These are phyloP conservation scores for Boulengeromyrus knoepffleri DNA, from an alignment of 2,113 vertebrate species.

Conservation along the genomic window DNA sequence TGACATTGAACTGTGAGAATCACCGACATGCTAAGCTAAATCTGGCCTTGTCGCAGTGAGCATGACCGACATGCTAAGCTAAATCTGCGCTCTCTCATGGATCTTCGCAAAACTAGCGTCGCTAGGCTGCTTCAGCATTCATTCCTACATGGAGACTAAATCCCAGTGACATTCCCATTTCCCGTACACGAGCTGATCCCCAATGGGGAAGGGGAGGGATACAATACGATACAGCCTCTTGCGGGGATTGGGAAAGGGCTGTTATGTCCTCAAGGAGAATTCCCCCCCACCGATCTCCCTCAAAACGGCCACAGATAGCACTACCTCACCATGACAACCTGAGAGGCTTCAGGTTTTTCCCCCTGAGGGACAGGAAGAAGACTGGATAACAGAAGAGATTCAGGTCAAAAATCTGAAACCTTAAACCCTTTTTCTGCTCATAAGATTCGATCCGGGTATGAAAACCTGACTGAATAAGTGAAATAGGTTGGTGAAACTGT, in stretches of 20 bases:
- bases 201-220: neutral
- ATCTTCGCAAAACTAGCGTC: neutral
- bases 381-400: neutral
- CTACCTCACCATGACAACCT: constrained; percentile 7
- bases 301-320: neutral
- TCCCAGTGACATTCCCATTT: neutral
- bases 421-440: neutral
- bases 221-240: neutral
- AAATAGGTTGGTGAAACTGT: neutral
- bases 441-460: neutral
- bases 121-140: neutral
- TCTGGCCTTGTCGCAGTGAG: neutral
- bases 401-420: neutral
- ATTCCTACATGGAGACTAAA: neutral
- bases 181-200: neutral
- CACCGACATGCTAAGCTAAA: neutral
- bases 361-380: neutral
- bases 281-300: neutral
- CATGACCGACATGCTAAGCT: neutral
- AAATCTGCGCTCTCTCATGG: neutral
- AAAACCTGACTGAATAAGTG: neutral
- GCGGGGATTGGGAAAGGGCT: neutral
- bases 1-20: neutral
- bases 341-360: neutral
- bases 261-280: neutral